Evolutionary conservation across 2,113 vertebrate genomes (phyloP), one percentile per base, ranked within the genome.

Genomic region (Motacilla alba): DNA sequence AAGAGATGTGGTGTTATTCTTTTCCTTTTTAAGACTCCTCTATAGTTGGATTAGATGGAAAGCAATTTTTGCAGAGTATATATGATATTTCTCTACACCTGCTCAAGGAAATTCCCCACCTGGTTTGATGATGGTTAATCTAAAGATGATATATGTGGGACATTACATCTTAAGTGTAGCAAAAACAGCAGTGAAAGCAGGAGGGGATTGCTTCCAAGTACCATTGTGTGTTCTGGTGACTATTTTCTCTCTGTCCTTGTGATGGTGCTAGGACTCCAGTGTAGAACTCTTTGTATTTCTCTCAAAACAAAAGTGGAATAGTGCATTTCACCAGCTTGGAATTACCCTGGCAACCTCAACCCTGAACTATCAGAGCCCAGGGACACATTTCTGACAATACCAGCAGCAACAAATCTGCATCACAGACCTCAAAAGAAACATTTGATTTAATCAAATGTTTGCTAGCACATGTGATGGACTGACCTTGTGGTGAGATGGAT

Each of bases 261-360:
- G 62, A 30, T 43, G 9, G 23, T 76, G 31, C 24, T 55, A 43
- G 50, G 23, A 87, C 2, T 67, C 33, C 30, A 49, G 16, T 5
- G 9, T n/a, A 70, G 16, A 76, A 7, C 17, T 64, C 27, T 37
- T 37, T 10, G 6, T 21, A 13, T n/a, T n/a, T 82, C 28, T 46
- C 24, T 83, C 0, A 0, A 31, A 10, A n/a, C 1, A 2, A 28
- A 72, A 52, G 28, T 7, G 16, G 30, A 35, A 30, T 5, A 2
- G 2, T 33, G 17, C 17, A 15, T 76, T 73, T 90, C 30, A 52
- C 5, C 7, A 5, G 0, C 35, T 31, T 1, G 0, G 3, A 17
- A 16, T 33, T 75, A 56, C 10, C 10, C 11, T 50, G 24, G 3
- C 17, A 60, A 24, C 27, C 62, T 80, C 26, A 14, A 14, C 20